Evolutionary conservation across 2,888 invertebrate genomes (phyloP).

Genomic region (Tetragnatha montana): DNA sequence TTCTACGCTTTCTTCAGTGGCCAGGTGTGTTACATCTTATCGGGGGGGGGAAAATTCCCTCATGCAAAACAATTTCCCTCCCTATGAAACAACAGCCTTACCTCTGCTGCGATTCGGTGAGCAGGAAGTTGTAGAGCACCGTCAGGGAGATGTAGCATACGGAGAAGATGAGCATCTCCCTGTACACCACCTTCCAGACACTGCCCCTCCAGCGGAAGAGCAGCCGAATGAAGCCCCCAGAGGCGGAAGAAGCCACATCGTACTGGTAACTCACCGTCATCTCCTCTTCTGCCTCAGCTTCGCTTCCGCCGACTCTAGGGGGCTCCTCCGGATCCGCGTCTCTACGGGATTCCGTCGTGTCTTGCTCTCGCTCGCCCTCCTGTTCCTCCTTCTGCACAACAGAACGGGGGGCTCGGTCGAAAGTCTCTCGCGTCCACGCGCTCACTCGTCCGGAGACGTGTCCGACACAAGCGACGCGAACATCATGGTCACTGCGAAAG

Average conservation of each 20-base stretch:
- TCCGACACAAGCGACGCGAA: no score
- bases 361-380: background rate
- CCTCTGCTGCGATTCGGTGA: constrained; percentile 78
- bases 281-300: constrained; percentile 52
- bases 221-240: constrained; percentile 80
- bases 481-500: no score
- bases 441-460: no score
- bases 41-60: no score
- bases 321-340: constrained; percentile 49
- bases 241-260: constrained; percentile 80
- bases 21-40: no score
- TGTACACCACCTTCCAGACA: constrained; percentile 80
- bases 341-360: constrained; percentile 60
- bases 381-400: no score
- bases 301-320: constrained; percentile 56
- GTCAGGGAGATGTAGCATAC: constrained; percentile 78
- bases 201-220: constrained; percentile 80
- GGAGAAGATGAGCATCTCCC: constrained; percentile 78
- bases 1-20: no score
- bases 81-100: constrained; percentile 74
- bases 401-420: no score
- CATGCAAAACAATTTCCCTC: no score
- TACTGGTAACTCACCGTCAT: constrained; percentile 81
- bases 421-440: no score
- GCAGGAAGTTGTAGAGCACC: constrained; percentile 78